These are phyloP conservation scores for Syngnathus rostellatus DNA, from an alignment of 2,797 vertebrate species.

Conservation along the genomic window DNA sequence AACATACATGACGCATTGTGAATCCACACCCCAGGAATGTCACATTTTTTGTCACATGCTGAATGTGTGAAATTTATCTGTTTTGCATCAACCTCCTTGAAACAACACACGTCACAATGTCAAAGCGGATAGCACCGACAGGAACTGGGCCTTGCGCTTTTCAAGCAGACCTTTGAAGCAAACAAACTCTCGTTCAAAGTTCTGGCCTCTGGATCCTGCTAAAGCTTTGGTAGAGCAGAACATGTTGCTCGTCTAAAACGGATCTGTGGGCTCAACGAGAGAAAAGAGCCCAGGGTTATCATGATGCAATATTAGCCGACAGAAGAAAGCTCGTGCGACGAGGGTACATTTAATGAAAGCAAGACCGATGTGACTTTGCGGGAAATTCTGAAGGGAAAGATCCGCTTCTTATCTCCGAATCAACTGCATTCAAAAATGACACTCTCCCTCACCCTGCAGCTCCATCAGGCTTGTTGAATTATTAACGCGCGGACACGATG, in stretches of 20 bases:
- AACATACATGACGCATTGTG: conserved; percentile 73
- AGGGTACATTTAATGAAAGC: no score
- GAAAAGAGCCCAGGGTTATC: neutral
- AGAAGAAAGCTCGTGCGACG: neutral
- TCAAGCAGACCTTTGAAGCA: conserved; percentile 73
- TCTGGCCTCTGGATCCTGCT: conserved; percentile 61
- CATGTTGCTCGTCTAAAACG: conserved; percentile 22
- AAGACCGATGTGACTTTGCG: no score
- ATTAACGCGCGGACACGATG: no score
- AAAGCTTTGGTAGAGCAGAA: conserved; percentile 45
- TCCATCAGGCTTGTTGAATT: no score
- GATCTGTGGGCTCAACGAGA: neutral
- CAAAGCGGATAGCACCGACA: conserved; percentile 66
- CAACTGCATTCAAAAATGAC: no score
- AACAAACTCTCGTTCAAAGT: conserved; percentile 89
- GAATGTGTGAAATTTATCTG: conserved; percentile 86
- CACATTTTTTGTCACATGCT: conserved; percentile 94
- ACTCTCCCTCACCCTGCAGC: no score
- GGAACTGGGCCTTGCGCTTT: conserved; percentile 69
- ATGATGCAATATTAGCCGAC: neutral
- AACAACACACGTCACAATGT: conserved; percentile 77
- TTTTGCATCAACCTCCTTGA: conserved; percentile 78
- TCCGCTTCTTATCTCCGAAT: no score
- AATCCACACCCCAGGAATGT: conserved; percentile 76
- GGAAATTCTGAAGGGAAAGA: no score